phyloP scores from a whole-genome alignment of 1,140 invertebrate species.

The Asobara japonica region DNA sequence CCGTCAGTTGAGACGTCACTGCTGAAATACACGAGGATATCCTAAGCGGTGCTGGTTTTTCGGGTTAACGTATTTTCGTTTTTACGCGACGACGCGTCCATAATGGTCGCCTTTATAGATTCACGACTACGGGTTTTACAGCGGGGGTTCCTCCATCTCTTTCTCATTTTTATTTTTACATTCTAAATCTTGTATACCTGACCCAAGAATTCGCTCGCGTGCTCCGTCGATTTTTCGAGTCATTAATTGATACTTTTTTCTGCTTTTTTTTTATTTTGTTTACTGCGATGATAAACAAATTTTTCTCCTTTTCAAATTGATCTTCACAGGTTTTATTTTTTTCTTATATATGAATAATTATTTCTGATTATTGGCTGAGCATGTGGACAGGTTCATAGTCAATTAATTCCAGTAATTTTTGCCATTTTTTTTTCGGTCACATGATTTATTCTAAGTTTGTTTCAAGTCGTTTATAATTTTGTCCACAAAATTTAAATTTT shows the following conservation, averaged over 20 bases:
- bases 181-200: conserved; percentile 22
- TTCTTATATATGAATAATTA: too few species aligned
- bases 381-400: too few species aligned
- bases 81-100: conserved; percentile 35
- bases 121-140: conserved; percentile 32
- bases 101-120: conserved; percentile 36
- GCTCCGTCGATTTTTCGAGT: neutral
- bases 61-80: conserved; percentile 34
- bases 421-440: too few species aligned
- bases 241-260: neutral
- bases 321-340: too few species aligned
- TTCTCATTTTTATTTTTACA: conserved; percentile 21
- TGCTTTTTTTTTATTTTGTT: too few species aligned
- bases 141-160: conserved; percentile 21
- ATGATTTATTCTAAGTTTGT: too few species aligned
- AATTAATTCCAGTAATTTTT: too few species aligned
- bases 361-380: too few species aligned
- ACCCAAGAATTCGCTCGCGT: conserved; percentile 26
- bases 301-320: too few species aligned
- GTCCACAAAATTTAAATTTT: neutral
- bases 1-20: conserved; percentile 52
- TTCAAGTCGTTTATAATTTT: too few species aligned
- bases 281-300: neutral
- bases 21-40: conserved; percentile 27
- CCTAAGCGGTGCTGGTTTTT: conserved; percentile 28